A percentile compares a stretch with the other conserved stretches of the same genome.
These are phyloP conservation scores for Saccostrea cuccullata DNA, from an alignment of 1,140 invertebrate species.

Conservation along the genomic window DNA sequence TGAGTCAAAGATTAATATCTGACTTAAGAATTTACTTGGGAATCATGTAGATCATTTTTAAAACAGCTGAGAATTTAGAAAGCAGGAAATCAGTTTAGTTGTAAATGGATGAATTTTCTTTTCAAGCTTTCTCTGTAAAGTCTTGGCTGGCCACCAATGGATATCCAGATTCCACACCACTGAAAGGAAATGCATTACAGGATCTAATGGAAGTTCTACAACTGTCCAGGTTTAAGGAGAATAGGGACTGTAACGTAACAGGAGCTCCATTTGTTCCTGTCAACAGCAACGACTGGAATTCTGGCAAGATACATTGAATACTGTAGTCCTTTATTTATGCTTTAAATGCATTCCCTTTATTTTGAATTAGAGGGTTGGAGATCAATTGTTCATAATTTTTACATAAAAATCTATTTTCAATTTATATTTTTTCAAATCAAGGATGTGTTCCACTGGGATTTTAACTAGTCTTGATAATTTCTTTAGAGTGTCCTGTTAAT, in stretches of 20 bases:
- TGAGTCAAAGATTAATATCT: not conserved
- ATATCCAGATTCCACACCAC: constrained; percentile 8
- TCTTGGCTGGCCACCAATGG: not conserved
- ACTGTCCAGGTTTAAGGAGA: constrained; percentile 35
- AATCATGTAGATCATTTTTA: too few species aligned
- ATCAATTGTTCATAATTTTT: too few species aligned
- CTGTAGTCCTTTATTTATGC: not conserved
- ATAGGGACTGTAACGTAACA: not conserved
- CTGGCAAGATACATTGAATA: not conserved
- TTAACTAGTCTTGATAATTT: not conserved
- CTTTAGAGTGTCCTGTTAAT: not conserved
- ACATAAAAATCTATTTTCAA: too few species aligned
- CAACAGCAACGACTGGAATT: constrained; percentile 17
- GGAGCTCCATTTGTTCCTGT: not conserved
- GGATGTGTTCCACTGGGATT: not conserved
- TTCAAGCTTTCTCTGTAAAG: not conserved
- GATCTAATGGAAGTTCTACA: constrained; percentile 29
- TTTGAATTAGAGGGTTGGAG: too few species aligned
- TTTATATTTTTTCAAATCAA: too few species aligned
- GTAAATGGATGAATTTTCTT: not conserved
- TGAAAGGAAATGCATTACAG: not conserved
- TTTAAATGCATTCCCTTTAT: not conserved
- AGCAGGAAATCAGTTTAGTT: too few species aligned
- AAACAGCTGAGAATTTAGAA: too few species aligned
- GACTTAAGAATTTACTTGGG: too few species aligned